Evolutionary conservation across 1,140 invertebrate genomes (phyloP), one percentile per base, ranked within the genome.

Genomic region (Drosophila ironensis): DNA sequence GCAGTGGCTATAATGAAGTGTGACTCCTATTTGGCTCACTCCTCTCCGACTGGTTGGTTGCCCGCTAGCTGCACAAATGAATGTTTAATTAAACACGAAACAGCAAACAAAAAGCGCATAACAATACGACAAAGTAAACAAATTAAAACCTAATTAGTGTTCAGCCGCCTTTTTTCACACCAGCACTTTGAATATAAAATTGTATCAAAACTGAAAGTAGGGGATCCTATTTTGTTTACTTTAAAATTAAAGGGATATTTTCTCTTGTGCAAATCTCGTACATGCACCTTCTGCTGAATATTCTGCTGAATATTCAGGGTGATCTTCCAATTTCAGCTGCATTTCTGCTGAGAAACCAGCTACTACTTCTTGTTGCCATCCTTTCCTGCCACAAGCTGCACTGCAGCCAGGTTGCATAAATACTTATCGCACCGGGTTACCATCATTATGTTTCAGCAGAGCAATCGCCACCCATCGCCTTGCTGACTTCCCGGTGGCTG

Each of bases 141-240:
- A 81, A 75, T 80, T 69, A 81, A 80, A 80, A 71, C 64, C 76
- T 81, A 71, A 81, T 80, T 75, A 75, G 51, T 69, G 64, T 33
- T 60, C 19, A 45, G 45, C 42, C 25, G 11, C 42, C 24, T 63
- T 40, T 59, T 63, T 63, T 27, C 24, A 17, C 41, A 22, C 59
- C 24, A 60, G n/a, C n/a, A n/a, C n/a, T n/a, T n/a, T n/a, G n/a
- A n/a, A n/a, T n/a, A n/a, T n/a, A n/a, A n/a, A n/a, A n/a, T n/a
- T n/a, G n/a, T n/a, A n/a, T n/a, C n/a, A n/a, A n/a, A n/a, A n/a
- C n/a, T n/a, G n/a, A n/a, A n/a, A n/a, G n/a, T n/a, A n/a, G n/a
- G n/a, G n/a, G n/a, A n/a, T n/a, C n/a, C n/a, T n/a, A n/a, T n/a
- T n/a, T n/a, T n/a, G n/a, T n/a, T n/a, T n/a, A n/a, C n/a, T n/a